These are phyloP conservation scores for Ophion costatus DNA, from an alignment of 2,888 invertebrate species.

Conservation along the genomic window DNA sequence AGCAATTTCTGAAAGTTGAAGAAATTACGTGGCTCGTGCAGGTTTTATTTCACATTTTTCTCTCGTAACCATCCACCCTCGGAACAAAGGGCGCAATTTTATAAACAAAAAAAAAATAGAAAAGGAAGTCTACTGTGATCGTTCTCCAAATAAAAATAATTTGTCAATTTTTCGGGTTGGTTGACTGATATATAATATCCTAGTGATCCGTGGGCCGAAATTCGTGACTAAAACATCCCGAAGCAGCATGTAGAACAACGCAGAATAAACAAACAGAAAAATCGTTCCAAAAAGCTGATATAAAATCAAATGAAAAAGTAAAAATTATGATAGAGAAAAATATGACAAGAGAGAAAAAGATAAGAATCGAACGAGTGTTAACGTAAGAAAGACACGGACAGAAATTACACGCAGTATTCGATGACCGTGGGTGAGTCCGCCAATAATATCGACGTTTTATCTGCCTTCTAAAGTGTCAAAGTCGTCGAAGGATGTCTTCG, in stretches of 20 bases:
- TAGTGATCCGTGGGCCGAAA: too few relatives aligned
- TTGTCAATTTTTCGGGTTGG: not conserved
- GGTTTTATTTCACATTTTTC: not conserved
- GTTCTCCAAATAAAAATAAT: not conserved
- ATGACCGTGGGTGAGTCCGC: conserved; percentile 15
- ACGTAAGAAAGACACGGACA: not conserved
- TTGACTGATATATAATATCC: not conserved
- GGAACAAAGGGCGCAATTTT: not conserved
- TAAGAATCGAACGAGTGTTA: not conserved
- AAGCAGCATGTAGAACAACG: not conserved
- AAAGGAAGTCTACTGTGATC: not conserved
- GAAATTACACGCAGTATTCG: not conserved
- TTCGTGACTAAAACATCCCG: too few relatives aligned
- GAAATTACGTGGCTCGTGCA: not conserved
- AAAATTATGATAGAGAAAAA: not conserved
- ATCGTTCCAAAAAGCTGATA: not conserved
- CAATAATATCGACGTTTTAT: conserved; percentile 23
- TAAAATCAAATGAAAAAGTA: not conserved
- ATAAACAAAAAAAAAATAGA: too few relatives aligned
- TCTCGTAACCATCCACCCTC: not conserved
- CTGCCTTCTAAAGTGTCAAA: conserved; percentile 32
- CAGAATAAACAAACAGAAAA: not conserved
- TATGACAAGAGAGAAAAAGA: not conserved
- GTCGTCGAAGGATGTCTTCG: not conserved
- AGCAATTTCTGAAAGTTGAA: not conserved